These are phyloP conservation scores for Falco novaeseelandiae DNA, from an alignment of 2,797 vertebrate genomes.

Conservation along the genomic window DNA sequence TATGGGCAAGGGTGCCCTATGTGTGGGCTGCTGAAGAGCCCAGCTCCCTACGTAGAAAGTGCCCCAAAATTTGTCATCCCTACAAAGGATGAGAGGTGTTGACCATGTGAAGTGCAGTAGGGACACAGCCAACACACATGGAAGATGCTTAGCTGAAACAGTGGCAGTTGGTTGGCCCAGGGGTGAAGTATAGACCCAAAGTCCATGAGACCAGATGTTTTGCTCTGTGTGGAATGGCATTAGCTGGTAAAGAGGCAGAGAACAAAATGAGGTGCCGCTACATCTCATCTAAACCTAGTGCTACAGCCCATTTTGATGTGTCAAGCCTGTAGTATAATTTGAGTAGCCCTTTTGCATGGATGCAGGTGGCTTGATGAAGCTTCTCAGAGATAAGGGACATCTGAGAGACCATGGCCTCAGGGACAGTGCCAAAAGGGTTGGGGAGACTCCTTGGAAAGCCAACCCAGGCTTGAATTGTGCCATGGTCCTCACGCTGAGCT, in stretches of 20 bases:
- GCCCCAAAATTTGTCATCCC: neutral
- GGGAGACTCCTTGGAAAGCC: neutral
- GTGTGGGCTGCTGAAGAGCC: neutral
- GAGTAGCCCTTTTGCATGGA: neutral
- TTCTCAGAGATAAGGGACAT: neutral
- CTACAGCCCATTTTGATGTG: neutral
- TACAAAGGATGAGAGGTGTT: neutral
- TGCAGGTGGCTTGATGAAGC: neutral
- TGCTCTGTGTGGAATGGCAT: accelerated
- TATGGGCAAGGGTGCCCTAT: neutral
- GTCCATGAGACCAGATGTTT: neutral
- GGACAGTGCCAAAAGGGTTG: neutral
- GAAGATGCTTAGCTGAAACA: neutral
- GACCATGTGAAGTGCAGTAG: neutral
- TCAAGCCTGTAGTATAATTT: neutral
- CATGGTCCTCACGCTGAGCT: accelerated
- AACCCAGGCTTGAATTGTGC: accelerated
- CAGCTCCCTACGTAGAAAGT: neutral
- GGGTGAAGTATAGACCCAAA: neutral
- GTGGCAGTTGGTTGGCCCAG: neutral
- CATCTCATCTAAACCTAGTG: neutral
- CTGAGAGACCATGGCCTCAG: accelerated
- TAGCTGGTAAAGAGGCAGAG: neutral
- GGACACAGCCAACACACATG: accelerated
- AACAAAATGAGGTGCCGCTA: neutral